A percentile compares a stretch with the other conserved stretches of the same genome.
Conservation (phyloP, 2,888 invertebrate genomes). For the Epicampocera succincta region DNA sequence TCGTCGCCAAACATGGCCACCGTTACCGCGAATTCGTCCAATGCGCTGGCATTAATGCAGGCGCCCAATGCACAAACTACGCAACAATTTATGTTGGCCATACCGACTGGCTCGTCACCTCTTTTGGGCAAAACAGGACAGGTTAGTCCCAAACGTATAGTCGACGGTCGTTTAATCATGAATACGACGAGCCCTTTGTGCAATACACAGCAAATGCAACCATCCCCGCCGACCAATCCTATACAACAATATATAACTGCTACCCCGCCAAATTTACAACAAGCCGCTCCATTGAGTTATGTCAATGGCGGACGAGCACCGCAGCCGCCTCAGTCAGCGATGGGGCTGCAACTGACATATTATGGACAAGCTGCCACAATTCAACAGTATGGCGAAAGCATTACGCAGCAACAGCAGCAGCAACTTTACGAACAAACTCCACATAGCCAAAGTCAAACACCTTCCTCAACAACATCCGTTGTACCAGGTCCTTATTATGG, state of each 20-base stretch:
- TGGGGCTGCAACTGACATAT: conserved; percentile 79
- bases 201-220: conserved; percentile 69
- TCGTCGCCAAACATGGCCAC: conserved; percentile 69
- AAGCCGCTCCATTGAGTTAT: conserved; percentile 75
- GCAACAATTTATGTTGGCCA: conserved; percentile 75
- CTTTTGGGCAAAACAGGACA: conserved; percentile 72
- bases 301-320: conserved; percentile 75
- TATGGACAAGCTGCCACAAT: conserved; percentile 77
- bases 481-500: conserved; percentile 79
- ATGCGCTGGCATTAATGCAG: conserved; percentile 76
- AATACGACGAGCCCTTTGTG: conserved; percentile 71
- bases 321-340: conserved; percentile 73
- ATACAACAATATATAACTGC: conserved; percentile 69
- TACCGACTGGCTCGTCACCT: conserved; percentile 73
- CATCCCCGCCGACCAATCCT: conserved; percentile 68
- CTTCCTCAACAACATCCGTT: conserved; percentile 66
- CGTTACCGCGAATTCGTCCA: conserved; percentile 78
- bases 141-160: conserved; percentile 76
- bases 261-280: conserved; percentile 71
- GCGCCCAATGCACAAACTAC: conserved; percentile 74
- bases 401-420: conserved; percentile 71
- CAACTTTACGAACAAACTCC: conserved; percentile 74
- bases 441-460: conserved; percentile 78
- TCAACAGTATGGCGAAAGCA: conserved; percentile 64
- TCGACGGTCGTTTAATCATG: conserved; percentile 72